A percentile compares a stretch with the other conserved stretches of the same genome.
Conservation (phyloP, 2,888 invertebrate species). For the Horisme vitalbata region DNA sequence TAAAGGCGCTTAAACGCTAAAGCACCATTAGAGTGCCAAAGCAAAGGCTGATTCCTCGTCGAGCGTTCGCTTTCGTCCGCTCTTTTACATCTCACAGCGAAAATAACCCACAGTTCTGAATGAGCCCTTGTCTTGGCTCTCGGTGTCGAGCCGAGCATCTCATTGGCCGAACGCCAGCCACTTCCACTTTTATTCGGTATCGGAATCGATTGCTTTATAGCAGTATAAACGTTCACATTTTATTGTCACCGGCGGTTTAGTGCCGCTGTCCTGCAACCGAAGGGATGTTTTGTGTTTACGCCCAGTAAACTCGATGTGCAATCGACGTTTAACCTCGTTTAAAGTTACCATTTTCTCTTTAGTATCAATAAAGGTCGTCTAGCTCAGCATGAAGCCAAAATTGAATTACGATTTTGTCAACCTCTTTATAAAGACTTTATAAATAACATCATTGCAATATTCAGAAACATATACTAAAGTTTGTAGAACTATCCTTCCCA, state of each 20-base stretch:
- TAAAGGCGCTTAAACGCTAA: slow-evolving; percentile 60
- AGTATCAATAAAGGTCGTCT: slow-evolving; percentile 34
- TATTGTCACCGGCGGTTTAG: slow-evolving; percentile 65
- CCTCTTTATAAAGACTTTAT: neutral
- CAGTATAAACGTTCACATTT: slow-evolving; percentile 67
- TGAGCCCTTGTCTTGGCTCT: slow-evolving; percentile 54
- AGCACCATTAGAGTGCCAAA: slow-evolving; percentile 63
- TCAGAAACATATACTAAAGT: neutral
- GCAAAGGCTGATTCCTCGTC: slow-evolving; percentile 66
- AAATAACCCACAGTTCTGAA: slow-evolving; percentile 60
- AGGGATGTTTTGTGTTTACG: slow-evolving; percentile 65
- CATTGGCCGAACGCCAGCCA: slow-evolving; percentile 71
- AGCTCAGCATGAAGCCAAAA: slow-evolving; percentile 21
- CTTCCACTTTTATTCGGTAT: slow-evolving; percentile 68
- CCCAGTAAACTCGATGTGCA: slow-evolving; percentile 52
- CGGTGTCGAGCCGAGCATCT: slow-evolving; percentile 53
- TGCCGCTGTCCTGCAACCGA: slow-evolving; percentile 58
- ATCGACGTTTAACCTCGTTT: slow-evolving; percentile 50
- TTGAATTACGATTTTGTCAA: neutral
- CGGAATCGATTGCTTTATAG: slow-evolving; percentile 73
- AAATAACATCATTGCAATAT: neutral
- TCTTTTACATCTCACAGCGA: slow-evolving; percentile 65
- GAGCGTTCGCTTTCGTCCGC: slow-evolving; percentile 65
- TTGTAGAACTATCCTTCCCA: no score
- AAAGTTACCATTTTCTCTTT: slow-evolving; percentile 38